Evolutionary conservation across 2,113 vertebrate species (phyloP), one percentile per base, ranked within the genome.

Genomic region (Numida meleagris): DNA sequence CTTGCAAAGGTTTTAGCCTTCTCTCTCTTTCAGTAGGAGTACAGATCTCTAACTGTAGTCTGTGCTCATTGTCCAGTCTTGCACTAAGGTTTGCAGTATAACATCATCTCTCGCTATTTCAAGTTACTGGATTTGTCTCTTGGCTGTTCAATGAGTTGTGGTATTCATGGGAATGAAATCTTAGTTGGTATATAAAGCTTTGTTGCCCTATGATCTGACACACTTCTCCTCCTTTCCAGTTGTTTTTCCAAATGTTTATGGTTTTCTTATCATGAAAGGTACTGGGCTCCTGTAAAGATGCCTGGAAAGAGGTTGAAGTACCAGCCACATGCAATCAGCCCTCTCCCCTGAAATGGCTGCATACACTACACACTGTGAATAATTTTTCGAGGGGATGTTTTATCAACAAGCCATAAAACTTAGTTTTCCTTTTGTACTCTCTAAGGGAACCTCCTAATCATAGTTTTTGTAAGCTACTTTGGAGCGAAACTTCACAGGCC

Each of bases 401-500:
- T 48, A 75, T 88, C 40, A 43, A 40, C 33, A 31, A 77, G 15
- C 27, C 7, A 1, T 88, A 91, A 95, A 88, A 51, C 48, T 73
- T 40, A 14, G 8, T 91, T 92, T 83, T 95, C 53, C 67, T 95
- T 74, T 95, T 96, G 29, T 94, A 34, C 77, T 82, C 68, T 91
- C 75, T 43, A 96, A 99, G 99, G 99, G 70, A 99, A 99, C 90
- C 97, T 99, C 95, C 86, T 99, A 95, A 98, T 99, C 74, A 99
- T 99, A 91, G 98, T 98, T 45, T 98, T 99, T 29, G 98, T 99
- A 91, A 99, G 99, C 96, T 99, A 99, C 97, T 99, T 99, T 87
- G 99, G 99, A 74, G 98, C 98, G 40, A 99, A 98, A 94, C 98
- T 99, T 94, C 99, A 99, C 94, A 98, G 98, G 66, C 99, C 99